phyloP scores from a whole-genome alignment of 2,797 vertebrate genomes.

The Periparus ater region DNA sequence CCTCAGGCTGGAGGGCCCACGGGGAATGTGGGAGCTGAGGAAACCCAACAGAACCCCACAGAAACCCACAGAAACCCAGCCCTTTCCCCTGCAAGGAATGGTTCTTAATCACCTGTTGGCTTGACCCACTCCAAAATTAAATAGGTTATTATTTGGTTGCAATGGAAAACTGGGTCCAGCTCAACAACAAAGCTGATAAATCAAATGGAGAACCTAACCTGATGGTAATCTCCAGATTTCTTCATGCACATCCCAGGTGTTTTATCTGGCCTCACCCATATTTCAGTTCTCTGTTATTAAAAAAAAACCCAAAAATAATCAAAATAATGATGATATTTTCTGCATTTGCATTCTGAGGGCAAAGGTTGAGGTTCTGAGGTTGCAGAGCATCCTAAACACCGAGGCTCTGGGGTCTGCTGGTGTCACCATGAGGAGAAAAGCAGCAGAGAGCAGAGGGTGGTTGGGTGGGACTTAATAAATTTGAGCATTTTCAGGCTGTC shows the following conservation, averaged over 20 bases:
- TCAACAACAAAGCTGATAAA: background rate
- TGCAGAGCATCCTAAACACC: fast-evolving
- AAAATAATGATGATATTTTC: background rate
- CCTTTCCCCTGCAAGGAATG: background rate
- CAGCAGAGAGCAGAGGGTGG: background rate
- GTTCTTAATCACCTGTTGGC: background rate
- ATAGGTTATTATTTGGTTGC: fast-evolving
- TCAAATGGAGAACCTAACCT: background rate
- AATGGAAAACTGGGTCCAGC: background rate
- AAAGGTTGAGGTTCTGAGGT: background rate
- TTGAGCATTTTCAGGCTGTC: background rate
- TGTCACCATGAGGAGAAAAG: background rate
- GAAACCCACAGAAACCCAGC: background rate
- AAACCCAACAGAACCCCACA: background rate
- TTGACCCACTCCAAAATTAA: background rate
- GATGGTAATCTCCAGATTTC: background rate
- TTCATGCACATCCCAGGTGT: fast-evolving
- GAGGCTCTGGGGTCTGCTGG: fast-evolving
- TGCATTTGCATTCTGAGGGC: background rate
- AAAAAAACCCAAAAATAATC: background rate
- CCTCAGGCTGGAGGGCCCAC: fast-evolving
- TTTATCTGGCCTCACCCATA: background rate
- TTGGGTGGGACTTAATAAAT: background rate
- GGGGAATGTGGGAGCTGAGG: fast-evolving
- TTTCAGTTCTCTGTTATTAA: background rate